These are phyloP conservation scores for Chrysodeixis includens DNA, from an alignment of 2,888 invertebrate species.

Conservation along the genomic window DNA sequence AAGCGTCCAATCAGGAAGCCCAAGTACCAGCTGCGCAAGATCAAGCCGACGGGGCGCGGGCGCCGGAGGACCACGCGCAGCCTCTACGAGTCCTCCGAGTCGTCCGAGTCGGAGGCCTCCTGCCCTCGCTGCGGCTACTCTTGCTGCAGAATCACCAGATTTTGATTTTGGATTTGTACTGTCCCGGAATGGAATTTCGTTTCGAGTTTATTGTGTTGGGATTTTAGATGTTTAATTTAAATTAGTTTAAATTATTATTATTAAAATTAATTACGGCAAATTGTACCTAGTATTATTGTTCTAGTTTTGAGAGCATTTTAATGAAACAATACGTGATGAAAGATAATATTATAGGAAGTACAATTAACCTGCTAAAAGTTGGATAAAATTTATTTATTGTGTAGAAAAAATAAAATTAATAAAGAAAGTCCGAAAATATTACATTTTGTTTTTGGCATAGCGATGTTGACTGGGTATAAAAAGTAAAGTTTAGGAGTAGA, in stretches of 20 bases:
- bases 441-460: too few species aligned
- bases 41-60: constrained; percentile 19
- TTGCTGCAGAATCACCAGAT: constrained; percentile 24
- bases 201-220: constrained; percentile 3
- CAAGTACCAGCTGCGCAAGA: neutral
- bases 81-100: constrained; percentile 29
- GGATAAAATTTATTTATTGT: too few species aligned
- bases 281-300: neutral
- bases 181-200: neutral
- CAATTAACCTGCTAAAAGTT: too few species aligned
- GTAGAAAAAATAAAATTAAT: too few species aligned
- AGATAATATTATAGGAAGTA: too few species aligned
- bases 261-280: neutral
- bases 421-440: too few species aligned
- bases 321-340: too few species aligned
- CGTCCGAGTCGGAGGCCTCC: constrained; percentile 20
- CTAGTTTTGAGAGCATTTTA: neutral
- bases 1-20: constrained; percentile 17
- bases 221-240: constrained; percentile 3
- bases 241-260: constrained; percentile 1
- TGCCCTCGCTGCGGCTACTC: constrained; percentile 40
- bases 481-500: too few species aligned
- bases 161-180: constrained; percentile 12
- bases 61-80: constrained; percentile 13
- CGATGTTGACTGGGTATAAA: too few species aligned